These are phyloP conservation scores for Nephila pilipes DNA, from an alignment of 1,140 invertebrate species.

Conservation along the genomic window DNA sequence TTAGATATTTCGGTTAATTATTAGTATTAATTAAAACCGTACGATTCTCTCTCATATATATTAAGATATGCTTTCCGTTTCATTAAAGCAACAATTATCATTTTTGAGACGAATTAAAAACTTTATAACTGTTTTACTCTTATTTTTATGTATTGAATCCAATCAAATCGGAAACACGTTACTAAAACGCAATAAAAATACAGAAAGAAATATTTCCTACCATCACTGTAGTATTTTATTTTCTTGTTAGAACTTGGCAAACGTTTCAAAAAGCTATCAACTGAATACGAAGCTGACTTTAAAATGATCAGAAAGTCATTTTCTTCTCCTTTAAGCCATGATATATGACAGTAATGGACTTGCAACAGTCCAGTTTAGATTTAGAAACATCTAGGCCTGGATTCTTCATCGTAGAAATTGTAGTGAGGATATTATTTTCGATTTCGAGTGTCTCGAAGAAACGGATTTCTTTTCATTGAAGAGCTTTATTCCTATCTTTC, in stretches of 20 bases:
- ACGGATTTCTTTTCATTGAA: constrained; percentile 62
- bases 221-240: constrained; percentile 48
- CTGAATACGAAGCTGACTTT: constrained; percentile 70
- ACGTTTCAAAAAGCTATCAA: constrained; percentile 74
- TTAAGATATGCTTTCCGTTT: too few relatives aligned
- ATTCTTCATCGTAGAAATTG: constrained; percentile 52
- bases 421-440: constrained; percentile 64
- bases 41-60: too few relatives aligned
- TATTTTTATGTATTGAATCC: neutral
- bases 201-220: constrained; percentile 35
- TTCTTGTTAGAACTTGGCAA: constrained; percentile 74
- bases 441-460: constrained; percentile 23
- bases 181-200: constrained; percentile 44
- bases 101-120: too few relatives aligned
- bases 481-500: constrained; percentile 27
- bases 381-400: constrained; percentile 51
- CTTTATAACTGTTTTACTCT: neutral
- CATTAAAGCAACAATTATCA: too few relatives aligned
- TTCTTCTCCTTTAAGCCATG: constrained; percentile 73
- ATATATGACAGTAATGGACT: constrained; percentile 67
- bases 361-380: constrained; percentile 70
- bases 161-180: constrained; percentile 8
- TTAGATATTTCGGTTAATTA: too few relatives aligned
- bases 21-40: too few relatives aligned
- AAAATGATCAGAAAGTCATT: constrained; percentile 74